phyloP scores from a whole-genome alignment of 2,113 vertebrate genomes.

The Prunella fulvescens region DNA sequence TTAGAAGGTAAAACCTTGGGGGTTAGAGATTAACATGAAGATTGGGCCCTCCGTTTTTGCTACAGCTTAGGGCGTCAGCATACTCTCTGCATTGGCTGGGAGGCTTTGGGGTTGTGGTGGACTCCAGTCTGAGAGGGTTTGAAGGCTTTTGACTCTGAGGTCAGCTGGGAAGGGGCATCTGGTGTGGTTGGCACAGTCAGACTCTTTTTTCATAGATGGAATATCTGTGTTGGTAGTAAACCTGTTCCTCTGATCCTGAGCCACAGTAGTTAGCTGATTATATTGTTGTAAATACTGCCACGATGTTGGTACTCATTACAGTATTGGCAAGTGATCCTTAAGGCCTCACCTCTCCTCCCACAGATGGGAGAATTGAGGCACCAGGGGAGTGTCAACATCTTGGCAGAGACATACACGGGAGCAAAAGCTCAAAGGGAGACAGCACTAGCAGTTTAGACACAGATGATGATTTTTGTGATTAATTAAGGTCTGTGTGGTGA shows the following conservation, averaged over 20 bases:
- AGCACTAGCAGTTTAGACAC: neutral
- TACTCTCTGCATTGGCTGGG: neutral
- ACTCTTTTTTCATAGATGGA: neutral
- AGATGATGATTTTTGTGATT: neutral
- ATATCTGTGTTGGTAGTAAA: neutral
- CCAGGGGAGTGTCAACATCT: neutral
- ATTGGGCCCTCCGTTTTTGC: neutral
- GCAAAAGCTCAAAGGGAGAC: neutral
- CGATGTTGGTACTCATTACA: neutral
- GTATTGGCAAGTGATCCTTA: neutral
- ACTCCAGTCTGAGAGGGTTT: neutral
- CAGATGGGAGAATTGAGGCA: neutral
- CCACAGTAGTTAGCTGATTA: neutral
- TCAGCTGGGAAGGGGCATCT: neutral
- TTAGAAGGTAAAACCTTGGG: neutral
- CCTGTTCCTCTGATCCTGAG: neutral
- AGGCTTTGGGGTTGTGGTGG: neutral
- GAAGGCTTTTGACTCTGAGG: neutral
- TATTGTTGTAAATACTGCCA: neutral
- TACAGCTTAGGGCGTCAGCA: rapidly evolving
- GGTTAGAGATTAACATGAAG: neutral
- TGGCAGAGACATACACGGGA: neutral
- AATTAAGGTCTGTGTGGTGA: neutral
- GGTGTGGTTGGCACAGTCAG: rapidly evolving
- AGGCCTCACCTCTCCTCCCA: neutral